These are phyloP conservation scores for Heliangelus exortis DNA, from an alignment of 2,797 vertebrate genomes.

Conservation along the genomic window DNA sequence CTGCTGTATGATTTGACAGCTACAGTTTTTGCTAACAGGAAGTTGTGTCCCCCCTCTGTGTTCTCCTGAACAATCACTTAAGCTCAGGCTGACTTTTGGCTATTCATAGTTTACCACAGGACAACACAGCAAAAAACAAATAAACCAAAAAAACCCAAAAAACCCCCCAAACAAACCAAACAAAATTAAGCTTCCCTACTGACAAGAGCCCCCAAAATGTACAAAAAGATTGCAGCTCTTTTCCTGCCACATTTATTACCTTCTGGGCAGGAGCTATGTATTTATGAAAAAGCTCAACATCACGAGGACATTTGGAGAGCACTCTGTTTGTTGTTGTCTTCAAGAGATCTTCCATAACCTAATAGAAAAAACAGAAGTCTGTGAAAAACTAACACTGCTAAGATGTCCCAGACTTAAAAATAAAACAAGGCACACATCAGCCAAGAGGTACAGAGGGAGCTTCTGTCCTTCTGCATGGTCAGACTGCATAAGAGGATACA, in stretches of 20 bases:
- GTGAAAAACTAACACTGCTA: background rate
- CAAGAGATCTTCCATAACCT: conserved; percentile 95
- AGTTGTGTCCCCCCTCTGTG: background rate
- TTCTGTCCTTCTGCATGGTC: conserved; percentile 7
- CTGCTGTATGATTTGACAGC: background rate
- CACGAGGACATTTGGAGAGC: conserved; percentile 83
- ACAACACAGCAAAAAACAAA: background rate
- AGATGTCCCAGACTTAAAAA: background rate
- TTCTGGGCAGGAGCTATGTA: conserved; percentile 87
- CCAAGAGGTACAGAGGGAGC: background rate
- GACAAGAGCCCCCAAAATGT: background rate
- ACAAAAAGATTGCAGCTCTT: background rate
- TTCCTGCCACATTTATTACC: conserved; percentile 76
- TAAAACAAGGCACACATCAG: background rate
- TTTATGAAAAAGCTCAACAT: conserved; percentile 91
- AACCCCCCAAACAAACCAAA: too few relatives aligned
- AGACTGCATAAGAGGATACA: background rate
- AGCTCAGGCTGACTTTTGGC: background rate
- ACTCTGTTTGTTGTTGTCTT: conserved; percentile 83
- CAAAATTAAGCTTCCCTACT: background rate
- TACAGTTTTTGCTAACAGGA: background rate
- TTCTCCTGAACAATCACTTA: background rate
- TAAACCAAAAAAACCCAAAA: too few relatives aligned
- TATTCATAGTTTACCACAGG: background rate
- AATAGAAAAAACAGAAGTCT: conserved; percentile 20